Conservation (phyloP, 1,140 invertebrate species). For the Aphaenogaster rudis region DNA sequence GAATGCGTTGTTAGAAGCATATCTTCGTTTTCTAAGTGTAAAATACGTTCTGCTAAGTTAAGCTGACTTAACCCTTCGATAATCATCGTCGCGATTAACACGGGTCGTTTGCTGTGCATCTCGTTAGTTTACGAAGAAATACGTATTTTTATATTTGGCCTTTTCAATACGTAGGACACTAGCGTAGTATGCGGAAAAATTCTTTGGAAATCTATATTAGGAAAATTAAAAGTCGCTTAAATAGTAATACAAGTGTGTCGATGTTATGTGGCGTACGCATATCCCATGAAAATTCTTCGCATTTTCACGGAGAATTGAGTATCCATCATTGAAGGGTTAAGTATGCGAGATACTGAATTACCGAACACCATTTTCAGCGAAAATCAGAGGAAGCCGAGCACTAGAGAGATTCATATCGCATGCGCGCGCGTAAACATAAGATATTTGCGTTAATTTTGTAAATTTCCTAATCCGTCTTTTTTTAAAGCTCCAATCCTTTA, state of each 20-base stretch:
- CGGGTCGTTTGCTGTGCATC: conserved; percentile 43
- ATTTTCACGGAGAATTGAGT: conserved; percentile 3
- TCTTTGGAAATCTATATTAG: neutral
- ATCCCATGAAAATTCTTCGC: neutral
- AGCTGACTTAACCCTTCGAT: conserved; percentile 57
- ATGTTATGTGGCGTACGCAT: neutral
- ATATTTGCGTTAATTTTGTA: neutral
- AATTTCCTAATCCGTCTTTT: neutral
- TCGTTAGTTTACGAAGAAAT: conserved; percentile 36
- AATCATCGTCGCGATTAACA: conserved; percentile 44
- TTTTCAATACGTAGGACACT: neutral
- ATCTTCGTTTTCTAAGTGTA: conserved; percentile 43
- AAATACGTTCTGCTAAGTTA: conserved; percentile 41
- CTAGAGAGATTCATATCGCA: conserved; percentile 20
- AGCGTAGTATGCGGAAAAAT: conserved; percentile 3
- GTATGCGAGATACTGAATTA: conserved; percentile 20
- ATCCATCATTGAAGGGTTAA: conserved; percentile 44
- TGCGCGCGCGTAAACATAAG: neutral
- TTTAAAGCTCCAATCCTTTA: neutral
- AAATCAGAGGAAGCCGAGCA: conserved; percentile 1
- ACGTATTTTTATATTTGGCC: conserved; percentile 48
- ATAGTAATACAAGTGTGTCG: neutral
- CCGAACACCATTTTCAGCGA: conserved; percentile 33
- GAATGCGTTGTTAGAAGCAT: conserved; percentile 41
- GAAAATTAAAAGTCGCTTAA: conserved; percentile 23